phyloP scores from a whole-genome alignment of 2,113 vertebrate genomes.

The Nycticebus coucang region DNA sequence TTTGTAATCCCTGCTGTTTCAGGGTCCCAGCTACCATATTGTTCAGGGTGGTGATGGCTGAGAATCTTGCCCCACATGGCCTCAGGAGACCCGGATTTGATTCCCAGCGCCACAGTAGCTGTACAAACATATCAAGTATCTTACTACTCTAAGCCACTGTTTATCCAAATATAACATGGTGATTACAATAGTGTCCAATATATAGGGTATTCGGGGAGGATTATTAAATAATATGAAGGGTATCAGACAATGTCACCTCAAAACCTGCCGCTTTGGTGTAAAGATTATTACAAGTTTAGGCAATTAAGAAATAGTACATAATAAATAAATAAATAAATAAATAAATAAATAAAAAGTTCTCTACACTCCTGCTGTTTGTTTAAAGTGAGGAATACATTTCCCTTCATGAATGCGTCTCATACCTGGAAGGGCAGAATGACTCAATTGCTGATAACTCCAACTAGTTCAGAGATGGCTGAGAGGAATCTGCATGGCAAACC shows the following conservation, averaged over 20 bases:
- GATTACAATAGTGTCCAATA: not conserved
- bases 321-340: not conserved
- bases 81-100: not conserved
- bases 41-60: not conserved
- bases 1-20: not conserved
- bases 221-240: not conserved
- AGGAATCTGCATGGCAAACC: not conserved
- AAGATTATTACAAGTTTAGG: constrained; percentile 20
- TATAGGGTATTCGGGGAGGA: not conserved
- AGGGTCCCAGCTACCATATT: not conserved
- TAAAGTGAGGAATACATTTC: not conserved
- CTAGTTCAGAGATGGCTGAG: not conserved
- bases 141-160: not conserved
- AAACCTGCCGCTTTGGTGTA: not conserved
- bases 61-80: not conserved
- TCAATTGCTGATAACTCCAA: not conserved
- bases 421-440: not conserved
- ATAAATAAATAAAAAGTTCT: not conserved
- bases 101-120: not conserved
- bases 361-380: not conserved
- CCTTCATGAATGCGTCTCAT: not conserved
- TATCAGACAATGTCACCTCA: not conserved
- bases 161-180: not conserved
- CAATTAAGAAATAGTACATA: not conserved
- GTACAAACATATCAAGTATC: not conserved